phyloP scores from a whole-genome alignment of 2,113 vertebrate genomes.

The Callaeas wilsoni region DNA sequence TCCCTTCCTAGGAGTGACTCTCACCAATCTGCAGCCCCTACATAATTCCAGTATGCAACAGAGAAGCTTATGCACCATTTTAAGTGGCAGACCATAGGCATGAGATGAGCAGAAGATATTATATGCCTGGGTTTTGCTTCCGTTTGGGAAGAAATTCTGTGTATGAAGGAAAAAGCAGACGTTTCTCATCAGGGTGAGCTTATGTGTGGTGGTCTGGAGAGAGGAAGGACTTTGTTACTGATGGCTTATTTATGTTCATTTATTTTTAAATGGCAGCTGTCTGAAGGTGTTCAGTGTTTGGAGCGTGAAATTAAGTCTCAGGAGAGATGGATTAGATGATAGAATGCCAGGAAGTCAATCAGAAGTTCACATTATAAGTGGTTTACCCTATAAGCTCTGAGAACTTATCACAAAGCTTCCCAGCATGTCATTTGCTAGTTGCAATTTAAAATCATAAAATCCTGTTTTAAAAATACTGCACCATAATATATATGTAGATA shows the following conservation, averaged over 20 bases:
- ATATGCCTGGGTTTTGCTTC: not conserved
- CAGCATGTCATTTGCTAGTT: not conserved
- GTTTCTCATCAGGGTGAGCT: not conserved
- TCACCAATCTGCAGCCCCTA: not conserved
- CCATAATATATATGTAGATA: too few relatives aligned
- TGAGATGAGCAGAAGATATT: not conserved
- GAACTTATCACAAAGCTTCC: not conserved
- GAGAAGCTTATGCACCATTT: not conserved
- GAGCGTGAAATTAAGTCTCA: constrained; percentile 46
- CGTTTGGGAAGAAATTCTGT: not conserved
- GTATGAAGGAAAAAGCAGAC: not conserved
- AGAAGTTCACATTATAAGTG: not conserved
- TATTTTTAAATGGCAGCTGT: constrained; percentile 49
- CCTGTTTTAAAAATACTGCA: not conserved
- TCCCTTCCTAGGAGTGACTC: not conserved
- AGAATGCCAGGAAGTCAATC: constrained; percentile 2
- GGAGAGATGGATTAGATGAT: constrained; percentile 33
- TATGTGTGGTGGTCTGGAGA: not conserved
- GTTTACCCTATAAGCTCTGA: not conserved
- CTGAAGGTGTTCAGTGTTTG: constrained; percentile 18
- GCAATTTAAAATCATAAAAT: not conserved
- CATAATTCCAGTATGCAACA: not conserved
- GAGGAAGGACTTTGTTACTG: not conserved
- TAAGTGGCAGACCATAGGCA: not conserved
- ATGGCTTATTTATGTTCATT: constrained; percentile 27